Percentiles rank a stretch among this genome's conserved stretches.
phyloP scores from a whole-genome alignment of 1,140 invertebrate genomes.

The Dendroctonus valens region DNA sequence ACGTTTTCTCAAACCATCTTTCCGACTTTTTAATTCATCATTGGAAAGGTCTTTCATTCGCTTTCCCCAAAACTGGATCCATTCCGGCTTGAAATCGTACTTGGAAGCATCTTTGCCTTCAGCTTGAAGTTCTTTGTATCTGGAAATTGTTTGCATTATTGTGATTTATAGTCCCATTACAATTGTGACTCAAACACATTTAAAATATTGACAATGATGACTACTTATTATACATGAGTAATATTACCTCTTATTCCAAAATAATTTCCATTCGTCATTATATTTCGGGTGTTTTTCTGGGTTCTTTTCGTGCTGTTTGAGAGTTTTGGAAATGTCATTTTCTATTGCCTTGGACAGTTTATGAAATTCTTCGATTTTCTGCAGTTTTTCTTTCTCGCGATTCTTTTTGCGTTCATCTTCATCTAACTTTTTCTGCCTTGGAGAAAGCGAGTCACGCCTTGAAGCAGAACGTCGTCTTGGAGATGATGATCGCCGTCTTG shows the following conservation, averaged over 20 bases:
- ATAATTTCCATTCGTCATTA: constrained; percentile 83
- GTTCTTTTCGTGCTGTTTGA: constrained; percentile 75
- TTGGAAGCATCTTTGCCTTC: constrained; percentile 73
- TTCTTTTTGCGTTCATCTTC: constrained; percentile 20
- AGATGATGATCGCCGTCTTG: too few relatives aligned
- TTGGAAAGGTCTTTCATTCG: constrained; percentile 74
- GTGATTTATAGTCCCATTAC: too few relatives aligned
- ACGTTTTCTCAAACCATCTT: constrained; percentile 54
- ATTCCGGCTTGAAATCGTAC: constrained; percentile 83
- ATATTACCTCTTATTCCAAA: constrained; percentile 50
- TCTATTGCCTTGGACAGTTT: constrained; percentile 50
- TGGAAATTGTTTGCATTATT: constrained; percentile 10
- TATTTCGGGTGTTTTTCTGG: constrained; percentile 84
- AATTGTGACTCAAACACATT: too few relatives aligned
- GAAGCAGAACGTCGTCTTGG: background rate
- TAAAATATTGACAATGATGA: too few relatives aligned
- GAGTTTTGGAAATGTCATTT: constrained; percentile 56
- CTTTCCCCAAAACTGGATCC: constrained; percentile 80
- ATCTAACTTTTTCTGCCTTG: constrained; percentile 3
- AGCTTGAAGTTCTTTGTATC: constrained; percentile 76
- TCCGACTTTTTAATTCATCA: constrained; percentile 60
- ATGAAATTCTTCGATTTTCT: constrained; percentile 48
- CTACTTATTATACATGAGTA: too few relatives aligned
- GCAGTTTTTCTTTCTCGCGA: constrained; percentile 28
- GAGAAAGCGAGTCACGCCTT: constrained; percentile 1